Evolutionary conservation across 2,797 vertebrate genomes (phyloP), one percentile per base, ranked within the genome.

Genomic region (Macropodus opercularis): DNA sequence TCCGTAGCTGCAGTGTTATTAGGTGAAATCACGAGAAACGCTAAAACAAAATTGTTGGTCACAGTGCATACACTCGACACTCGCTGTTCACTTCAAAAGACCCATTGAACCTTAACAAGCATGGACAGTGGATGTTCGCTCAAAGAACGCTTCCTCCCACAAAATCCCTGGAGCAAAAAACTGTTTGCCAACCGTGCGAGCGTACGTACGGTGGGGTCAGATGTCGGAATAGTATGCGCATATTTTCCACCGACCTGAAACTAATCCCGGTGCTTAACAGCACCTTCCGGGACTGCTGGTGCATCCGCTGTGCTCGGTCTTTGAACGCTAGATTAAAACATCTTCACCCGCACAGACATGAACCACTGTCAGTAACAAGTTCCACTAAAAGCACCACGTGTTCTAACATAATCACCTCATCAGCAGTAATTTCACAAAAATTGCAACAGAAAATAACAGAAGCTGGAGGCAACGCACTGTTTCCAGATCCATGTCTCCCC

Each of bases 401-500:
- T 68, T 77, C 50, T 40, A 46, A 40, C 54, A 72, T 84, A 84
- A 84, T 90, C 79, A 85, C 69, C 85, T 86, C 84, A 89, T 89
- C 89, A 87, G 81, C 74, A 66, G 54, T 66, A 78, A 86, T 83
- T 84, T 73, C 70, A 85, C 72, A 86, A 90, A 85, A 69, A 77
- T 38, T 75, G 71, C 57, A 3, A 63, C 44, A 65, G 44, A 65
- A 65, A 79, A 75, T 57, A 83, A 68, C 63, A 67, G 66, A 65
- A 79, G 85, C 87, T 85, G 50, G 66, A 86, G 75, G 89, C 82
- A 72, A 65, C 52, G 56, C 76, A 63, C 70, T 85, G 86, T 81
- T 83, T 88, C 83, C 80, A 82, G 67, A 84, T 83, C 63, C 72
- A 53, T 65, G 70, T 63, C 80, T 80, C 59, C 69, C 73, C 72